Evolutionary conservation across 2,113 vertebrate species (phyloP).

Genomic region (Zootoca vivipara): DNA sequence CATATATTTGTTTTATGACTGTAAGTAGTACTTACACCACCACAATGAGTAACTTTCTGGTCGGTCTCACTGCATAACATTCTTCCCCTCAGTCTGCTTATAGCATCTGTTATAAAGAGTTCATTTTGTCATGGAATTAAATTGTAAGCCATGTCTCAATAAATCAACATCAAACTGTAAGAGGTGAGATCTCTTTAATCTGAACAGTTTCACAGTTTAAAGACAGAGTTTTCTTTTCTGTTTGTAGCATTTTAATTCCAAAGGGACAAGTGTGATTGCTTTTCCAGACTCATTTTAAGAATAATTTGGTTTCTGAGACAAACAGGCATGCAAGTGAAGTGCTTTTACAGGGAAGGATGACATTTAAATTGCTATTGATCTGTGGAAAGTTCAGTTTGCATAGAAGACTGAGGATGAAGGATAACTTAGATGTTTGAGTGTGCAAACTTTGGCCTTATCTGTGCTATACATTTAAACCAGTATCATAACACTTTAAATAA

Average conservation of each 20-base stretch:
- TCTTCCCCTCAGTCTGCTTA: constrained; percentile 31
- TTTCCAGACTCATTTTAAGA: constrained; percentile 65
- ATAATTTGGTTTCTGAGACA: constrained; percentile 57
- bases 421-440: constrained; percentile 39
- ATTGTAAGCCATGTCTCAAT: constrained; percentile 79
- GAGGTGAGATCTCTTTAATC: constrained; percentile 63
- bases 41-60: not conserved
- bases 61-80: not conserved
- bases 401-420: constrained; percentile 30
- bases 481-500: no score
- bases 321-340: constrained; percentile 35
- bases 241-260: constrained; percentile 37
- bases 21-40: not conserved
- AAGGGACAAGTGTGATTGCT: constrained; percentile 53
- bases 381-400: constrained; percentile 30
- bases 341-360: constrained; percentile 64
- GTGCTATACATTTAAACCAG: no score
- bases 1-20: not conserved
- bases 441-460: constrained; percentile 10
- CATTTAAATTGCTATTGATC: constrained; percentile 73
- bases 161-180: constrained; percentile 76
- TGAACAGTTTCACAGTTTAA: constrained; percentile 7
- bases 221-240: not conserved
- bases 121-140: constrained; percentile 77
- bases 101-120: constrained; percentile 69